Percentiles rank a stretch among this genome's conserved stretches.
phyloP scores from a whole-genome alignment of 2,888 invertebrate genomes.

The Tillus elongatus region DNA sequence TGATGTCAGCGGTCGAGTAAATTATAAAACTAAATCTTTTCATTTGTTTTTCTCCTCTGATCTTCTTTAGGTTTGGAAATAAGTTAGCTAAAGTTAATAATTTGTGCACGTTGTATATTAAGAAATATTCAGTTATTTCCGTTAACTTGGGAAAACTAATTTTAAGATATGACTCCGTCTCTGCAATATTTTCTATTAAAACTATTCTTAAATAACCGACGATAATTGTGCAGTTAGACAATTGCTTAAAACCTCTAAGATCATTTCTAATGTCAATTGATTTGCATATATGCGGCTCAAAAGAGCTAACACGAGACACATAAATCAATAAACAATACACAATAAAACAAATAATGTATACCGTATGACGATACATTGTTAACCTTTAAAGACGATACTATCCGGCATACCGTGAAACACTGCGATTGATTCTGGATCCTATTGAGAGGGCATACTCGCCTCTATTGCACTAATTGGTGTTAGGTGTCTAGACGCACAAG shows the following conservation, averaged over 20 bases:
- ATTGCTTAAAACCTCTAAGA: background rate
- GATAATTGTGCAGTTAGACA: conserved; percentile 12
- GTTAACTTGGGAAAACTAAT: conserved; percentile 8
- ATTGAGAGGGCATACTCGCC: too few species aligned
- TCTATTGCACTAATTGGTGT: too few species aligned
- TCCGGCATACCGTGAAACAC: too few species aligned
- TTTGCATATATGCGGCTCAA: conserved; percentile 6
- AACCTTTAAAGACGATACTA: too few species aligned
- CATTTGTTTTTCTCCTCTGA: conserved; percentile 9
- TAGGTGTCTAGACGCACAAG: too few species aligned
- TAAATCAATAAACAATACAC: background rate
- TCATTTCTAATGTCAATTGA: conserved; percentile 10
- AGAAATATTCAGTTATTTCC: conserved; percentile 11
- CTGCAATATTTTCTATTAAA: background rate
- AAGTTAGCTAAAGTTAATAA: conserved; percentile 7
- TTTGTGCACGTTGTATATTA: conserved; percentile 7
- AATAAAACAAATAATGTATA: too few species aligned
- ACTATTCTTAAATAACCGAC: conserved; percentile 10
- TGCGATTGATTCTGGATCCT: too few species aligned
- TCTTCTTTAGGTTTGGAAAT: conserved; percentile 12
- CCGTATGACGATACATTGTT: too few species aligned
- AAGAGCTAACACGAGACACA: background rate
- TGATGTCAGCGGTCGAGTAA: conserved; percentile 5
- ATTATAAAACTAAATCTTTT: conserved; percentile 9
- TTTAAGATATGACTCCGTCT: background rate